phyloP scores from a whole-genome alignment of 2,113 vertebrate species.

The Neodontobutis hainanensis region DNA sequence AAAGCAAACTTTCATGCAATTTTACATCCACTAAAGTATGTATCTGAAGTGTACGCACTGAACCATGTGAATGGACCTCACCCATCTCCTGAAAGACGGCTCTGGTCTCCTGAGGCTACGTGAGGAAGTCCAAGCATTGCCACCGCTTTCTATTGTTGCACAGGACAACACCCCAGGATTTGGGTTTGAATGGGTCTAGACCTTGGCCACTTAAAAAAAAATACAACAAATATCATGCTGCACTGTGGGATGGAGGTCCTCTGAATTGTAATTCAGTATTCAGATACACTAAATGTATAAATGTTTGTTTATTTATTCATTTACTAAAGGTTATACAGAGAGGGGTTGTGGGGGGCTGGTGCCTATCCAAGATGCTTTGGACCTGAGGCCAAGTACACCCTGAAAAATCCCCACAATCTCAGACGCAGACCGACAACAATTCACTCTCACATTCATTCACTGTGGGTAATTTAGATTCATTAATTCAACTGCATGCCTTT shows the following conservation, averaged over 20 bases:
- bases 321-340: too few species aligned
- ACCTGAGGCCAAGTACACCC: too few species aligned
- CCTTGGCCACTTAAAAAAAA: constrained; percentile 6
- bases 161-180: constrained; percentile 39
- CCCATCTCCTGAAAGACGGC: constrained; percentile 24
- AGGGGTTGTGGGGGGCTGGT: too few species aligned
- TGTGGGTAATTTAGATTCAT: too few species aligned
- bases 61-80: constrained; percentile 41
- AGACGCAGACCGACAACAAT: too few species aligned
- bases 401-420: too few species aligned
- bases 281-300: not conserved
- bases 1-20: not conserved
- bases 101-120: constrained; percentile 41
- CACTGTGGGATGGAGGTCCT: not conserved
- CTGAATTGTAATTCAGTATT: not conserved
- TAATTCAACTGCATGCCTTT: too few species aligned
- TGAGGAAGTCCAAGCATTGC: constrained; percentile 60
- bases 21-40: constrained; percentile 14
- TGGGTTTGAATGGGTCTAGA: constrained; percentile 23
- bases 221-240: not conserved
- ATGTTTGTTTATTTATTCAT: not conserved
- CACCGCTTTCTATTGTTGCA: constrained; percentile 34
- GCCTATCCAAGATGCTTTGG: too few species aligned
- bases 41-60: constrained; percentile 32
- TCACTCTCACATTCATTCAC: too few species aligned